Evolutionary conservation across 1,140 invertebrate genomes (phyloP).

Genomic region (Ridgeia piscesae): DNA sequence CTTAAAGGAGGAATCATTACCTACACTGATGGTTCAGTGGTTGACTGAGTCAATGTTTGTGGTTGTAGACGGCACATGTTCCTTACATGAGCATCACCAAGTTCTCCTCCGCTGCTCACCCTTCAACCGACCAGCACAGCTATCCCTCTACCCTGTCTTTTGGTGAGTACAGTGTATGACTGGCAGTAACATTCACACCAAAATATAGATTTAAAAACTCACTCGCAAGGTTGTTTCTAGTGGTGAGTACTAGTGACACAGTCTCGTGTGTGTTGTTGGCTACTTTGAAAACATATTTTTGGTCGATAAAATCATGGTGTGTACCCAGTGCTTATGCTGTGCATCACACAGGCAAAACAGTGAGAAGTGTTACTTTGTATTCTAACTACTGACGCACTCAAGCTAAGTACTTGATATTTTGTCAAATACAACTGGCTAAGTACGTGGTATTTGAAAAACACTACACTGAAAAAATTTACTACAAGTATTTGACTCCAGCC

Average conservation of each 20-base stretch:
- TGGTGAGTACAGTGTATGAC: conserved; percentile 60
- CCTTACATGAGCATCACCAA: conserved; percentile 4
- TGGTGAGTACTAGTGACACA: too few relatives aligned
- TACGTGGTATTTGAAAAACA: too few relatives aligned
- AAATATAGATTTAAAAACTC: too few relatives aligned
- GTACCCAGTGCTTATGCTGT: too few relatives aligned
- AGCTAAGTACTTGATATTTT: not conserved
- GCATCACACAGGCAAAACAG: not conserved
- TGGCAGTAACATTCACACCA: not conserved
- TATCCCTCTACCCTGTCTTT: conserved; percentile 79
- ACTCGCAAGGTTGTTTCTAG: too few relatives aligned
- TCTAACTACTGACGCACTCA: not conserved
- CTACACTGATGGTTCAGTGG: not conserved
- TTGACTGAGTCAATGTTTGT: not conserved
- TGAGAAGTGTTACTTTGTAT: not conserved
- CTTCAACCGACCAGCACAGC: conserved; percentile 68
- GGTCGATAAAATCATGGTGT: too few relatives aligned
- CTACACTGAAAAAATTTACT: too few relatives aligned
- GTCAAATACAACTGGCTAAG: not conserved
- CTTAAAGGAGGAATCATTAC: not conserved
- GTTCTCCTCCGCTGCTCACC: conserved; percentile 28
- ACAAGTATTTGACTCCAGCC: too few relatives aligned
- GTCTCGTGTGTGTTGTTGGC: too few relatives aligned
- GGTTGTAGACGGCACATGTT: conserved; percentile 13
- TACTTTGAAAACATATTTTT: too few relatives aligned